Evolutionary conservation across 2,888 invertebrate genomes (phyloP).

Genomic region (Eudasyphora cyanicolor): DNA sequence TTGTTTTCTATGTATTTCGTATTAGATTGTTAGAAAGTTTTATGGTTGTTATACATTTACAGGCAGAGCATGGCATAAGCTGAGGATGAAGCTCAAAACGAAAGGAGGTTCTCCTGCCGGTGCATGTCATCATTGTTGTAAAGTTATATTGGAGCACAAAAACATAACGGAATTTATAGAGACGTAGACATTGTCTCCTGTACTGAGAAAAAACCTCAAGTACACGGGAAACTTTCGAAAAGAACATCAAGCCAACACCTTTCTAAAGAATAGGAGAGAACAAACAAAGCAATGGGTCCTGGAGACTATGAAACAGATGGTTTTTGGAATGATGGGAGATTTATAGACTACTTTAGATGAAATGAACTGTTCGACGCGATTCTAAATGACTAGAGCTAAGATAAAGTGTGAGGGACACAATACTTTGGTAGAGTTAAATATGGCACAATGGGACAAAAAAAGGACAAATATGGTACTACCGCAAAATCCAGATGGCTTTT

Average conservation of each 20-base stretch:
- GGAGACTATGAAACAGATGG: neutral
- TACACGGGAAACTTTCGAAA: neutral
- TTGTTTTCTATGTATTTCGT: conserved; percentile 42
- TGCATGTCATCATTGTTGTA: conserved; percentile 18
- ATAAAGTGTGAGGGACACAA: too few relatives aligned
- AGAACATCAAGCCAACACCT: conserved; percentile 19
- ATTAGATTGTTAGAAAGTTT: conserved; percentile 47
- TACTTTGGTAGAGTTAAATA: too few relatives aligned
- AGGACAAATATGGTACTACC: too few relatives aligned
- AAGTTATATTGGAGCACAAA: conserved; percentile 13
- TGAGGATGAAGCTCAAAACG: neutral
- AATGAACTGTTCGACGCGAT: too few relatives aligned
- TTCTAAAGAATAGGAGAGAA: neutral
- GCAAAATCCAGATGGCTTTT: too few relatives aligned
- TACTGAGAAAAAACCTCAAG: neutral
- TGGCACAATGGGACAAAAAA: too few relatives aligned
- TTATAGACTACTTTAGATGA: neutral
- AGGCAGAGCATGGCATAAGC: conserved; percentile 13
- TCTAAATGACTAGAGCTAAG: too few relatives aligned
- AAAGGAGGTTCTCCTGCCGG: neutral
- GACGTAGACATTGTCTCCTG: conserved; percentile 18
- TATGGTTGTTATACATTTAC: conserved; percentile 39
- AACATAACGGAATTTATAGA: conserved; percentile 26
- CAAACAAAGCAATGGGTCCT: neutral
- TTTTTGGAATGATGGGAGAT: conserved; percentile 1